Conservation (phyloP, 2,113 vertebrate species). For the Harpagus bidentatus region DNA sequence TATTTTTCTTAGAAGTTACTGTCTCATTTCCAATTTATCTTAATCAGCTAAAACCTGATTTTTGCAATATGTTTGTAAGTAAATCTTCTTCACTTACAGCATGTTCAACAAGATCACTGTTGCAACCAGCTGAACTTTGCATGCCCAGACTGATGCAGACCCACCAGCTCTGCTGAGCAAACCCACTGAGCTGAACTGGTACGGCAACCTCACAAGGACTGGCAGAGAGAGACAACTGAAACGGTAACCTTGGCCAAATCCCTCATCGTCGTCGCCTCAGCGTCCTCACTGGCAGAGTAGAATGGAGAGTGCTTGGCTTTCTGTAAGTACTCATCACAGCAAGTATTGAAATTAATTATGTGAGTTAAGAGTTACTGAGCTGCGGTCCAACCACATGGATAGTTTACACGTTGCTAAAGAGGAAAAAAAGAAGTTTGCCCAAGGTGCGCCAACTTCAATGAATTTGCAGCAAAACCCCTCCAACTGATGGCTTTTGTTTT, state of each 20-base stretch:
- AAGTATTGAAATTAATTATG: neutral
- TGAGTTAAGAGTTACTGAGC: neutral
- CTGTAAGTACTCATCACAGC: neutral
- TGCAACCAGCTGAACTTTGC: neutral
- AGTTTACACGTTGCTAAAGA: neutral
- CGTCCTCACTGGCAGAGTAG: neutral
- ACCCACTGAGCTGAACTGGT: neutral
- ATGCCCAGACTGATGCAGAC: neutral
- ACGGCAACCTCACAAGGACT: rapidly evolving
- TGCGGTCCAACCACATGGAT: neutral
- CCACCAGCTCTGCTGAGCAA: neutral
- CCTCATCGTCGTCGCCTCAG: neutral
- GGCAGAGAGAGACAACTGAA: neutral
- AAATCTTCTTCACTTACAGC: neutral
- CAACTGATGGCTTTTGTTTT: neutral
- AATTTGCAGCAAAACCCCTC: neutral
- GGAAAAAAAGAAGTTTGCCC: neutral
- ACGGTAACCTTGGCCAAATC: neutral
- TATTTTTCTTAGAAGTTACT: neutral
- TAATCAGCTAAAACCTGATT: neutral
- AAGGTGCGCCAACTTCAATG: neutral
- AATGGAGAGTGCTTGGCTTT: neutral
- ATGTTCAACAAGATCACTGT: neutral
- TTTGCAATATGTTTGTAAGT: neutral
- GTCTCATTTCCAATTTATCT: neutral